These are phyloP conservation scores for Carassius gibelio DNA, from an alignment of 2,113 vertebrate genomes.

Conservation along the genomic window DNA sequence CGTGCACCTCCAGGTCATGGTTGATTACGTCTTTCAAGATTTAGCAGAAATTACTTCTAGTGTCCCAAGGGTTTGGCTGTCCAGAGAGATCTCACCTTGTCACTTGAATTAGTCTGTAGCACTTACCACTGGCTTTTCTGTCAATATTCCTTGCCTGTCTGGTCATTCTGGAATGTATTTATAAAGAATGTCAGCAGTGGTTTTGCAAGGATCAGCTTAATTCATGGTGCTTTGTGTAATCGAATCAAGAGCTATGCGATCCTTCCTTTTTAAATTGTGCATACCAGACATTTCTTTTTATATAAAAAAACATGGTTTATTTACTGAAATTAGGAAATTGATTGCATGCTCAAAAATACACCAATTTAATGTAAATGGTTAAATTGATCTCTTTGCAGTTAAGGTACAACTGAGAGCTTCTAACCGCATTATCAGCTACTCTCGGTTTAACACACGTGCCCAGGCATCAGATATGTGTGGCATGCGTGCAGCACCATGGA, in stretches of 20 bases:
- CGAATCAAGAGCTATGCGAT: not conserved
- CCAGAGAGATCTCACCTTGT: not conserved
- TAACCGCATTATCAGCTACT: not conserved
- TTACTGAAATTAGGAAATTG: not conserved
- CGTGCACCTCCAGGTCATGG: not conserved
- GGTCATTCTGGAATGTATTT: not conserved
- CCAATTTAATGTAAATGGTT: slow-evolving; percentile 12
- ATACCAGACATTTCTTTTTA: slow-evolving; percentile 6
- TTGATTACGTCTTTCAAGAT: slow-evolving; percentile 13
- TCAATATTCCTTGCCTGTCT: not conserved
- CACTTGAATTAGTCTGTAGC: slow-evolving; percentile 24
- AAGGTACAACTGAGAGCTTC: not conserved
- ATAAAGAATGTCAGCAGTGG: not conserved
- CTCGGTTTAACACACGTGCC: not conserved
- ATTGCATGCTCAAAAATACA: not conserved
- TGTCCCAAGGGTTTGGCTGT: not conserved
- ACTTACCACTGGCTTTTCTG: not conserved
- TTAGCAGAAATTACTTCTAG: slow-evolving; percentile 18
- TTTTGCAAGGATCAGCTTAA: not conserved
- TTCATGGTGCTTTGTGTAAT: not conserved
- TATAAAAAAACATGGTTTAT: slow-evolving; percentile 1
- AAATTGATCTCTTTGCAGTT: slow-evolving; percentile 7
- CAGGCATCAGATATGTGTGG: slow-evolving; percentile 16
- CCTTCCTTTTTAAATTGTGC: not conserved
- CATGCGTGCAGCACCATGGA: slow-evolving; percentile 28